Evolutionary conservation across 2,797 vertebrate genomes (phyloP), one percentile per base, ranked within the genome.

Genomic region (Nasua narica): DNA sequence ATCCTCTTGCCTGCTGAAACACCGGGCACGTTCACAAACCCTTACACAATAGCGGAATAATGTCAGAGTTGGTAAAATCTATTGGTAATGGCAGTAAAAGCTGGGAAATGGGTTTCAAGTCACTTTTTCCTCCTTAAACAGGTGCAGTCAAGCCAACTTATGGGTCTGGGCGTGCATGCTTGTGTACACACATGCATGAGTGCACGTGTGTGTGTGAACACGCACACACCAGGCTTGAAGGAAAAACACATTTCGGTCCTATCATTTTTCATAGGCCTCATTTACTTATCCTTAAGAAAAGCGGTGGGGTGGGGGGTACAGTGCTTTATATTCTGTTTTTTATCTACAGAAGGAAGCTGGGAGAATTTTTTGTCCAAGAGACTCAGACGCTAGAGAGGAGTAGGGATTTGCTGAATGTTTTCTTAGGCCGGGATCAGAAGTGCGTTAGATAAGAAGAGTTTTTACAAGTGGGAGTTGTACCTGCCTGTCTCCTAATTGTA

Each of bases 401-500:
- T 92, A 93, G 91, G 88, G 88, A 37, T 48, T 89, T 97, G 85
- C 95, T 94, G 62, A 43, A 96, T 94, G 81, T 96, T 98, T 98
- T 95, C 97, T 95, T 87, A 97, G 84, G 91, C 94, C 92, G 96
- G 83, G 40, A 85, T 95, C 96, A 96, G 96, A 98, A 98, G 94
- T 84, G 94, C 29, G 94, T 37, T 90, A 2, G 32, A 97, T 88
- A 94, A 88, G 92, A 97, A 97, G 98, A 98, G 96, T 98, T 98
- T 98, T 98, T 95, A 96, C 90, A 97, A 97, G 97, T 97, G 94
- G 97, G 98, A 98, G 96, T 60, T 97, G 78, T 96, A 96, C 90
- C 95, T 98, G 96, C 97, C 85, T 98, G 77, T 96, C 96, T 98
- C 96, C 94, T 98, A 98, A 98, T 95, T 97, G 98, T 98, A 98